Conservation (phyloP, 2,797 vertebrate species). For the Helostoma temminkii region DNA sequence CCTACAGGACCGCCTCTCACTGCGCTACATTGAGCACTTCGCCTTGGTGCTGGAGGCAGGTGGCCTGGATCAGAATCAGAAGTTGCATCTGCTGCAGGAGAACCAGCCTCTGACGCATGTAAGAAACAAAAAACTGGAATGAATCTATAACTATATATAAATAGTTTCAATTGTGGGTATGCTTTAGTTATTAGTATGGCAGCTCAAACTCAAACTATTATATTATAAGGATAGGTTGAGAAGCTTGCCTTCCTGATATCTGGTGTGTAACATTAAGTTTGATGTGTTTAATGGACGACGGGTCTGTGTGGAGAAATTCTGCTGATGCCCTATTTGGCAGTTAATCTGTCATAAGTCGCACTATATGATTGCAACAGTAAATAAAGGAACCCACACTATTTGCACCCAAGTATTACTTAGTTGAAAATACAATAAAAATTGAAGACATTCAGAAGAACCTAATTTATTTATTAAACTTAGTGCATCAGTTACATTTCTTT, state of each 20-base stretch:
- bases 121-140: conserved; percentile 67
- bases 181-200: background rate
- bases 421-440: too few species aligned
- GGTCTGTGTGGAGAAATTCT: too few species aligned
- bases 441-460: too few species aligned
- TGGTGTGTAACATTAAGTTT: background rate
- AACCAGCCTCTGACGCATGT: conserved; percentile 97
- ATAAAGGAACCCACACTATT: too few species aligned
- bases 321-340: too few species aligned
- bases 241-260: background rate
- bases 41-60: conserved; percentile 95
- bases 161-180: background rate
- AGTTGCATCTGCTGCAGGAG: conserved; percentile 94
- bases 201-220: too few species aligned
- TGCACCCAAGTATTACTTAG: too few species aligned
- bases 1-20: conserved; percentile 95
- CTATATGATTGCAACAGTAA: too few species aligned
- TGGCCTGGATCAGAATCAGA: conserved; percentile 93
- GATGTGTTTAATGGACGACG: background rate
- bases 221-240: background rate
- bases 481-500: too few species aligned
- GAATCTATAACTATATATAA: background rate
- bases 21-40: conserved; percentile 98
- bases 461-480: too few species aligned
- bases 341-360: too few species aligned